A percentile compares a stretch with the other conserved stretches of the same genome.
These are phyloP conservation scores for Cyprinus carpio DNA, from an alignment of 2,113 vertebrate species.

Conservation along the genomic window DNA sequence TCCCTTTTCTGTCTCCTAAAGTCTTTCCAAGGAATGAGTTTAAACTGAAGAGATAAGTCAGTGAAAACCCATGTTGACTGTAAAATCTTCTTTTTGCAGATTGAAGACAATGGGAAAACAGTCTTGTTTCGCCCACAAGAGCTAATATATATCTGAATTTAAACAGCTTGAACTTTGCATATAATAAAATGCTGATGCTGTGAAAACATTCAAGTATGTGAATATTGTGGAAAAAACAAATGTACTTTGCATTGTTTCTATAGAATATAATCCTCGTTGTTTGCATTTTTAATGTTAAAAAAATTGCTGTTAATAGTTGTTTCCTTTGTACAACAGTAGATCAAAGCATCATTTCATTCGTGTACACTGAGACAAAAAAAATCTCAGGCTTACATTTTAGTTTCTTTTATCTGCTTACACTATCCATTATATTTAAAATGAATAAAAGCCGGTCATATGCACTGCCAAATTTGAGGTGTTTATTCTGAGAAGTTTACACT, in stretches of 20 bases:
- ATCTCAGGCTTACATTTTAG: background rate
- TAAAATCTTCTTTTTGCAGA: constrained; percentile 30
- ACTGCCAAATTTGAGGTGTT: background rate
- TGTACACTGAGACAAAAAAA: background rate
- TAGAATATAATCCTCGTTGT: background rate
- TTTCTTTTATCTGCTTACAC: background rate
- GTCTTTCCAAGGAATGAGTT: background rate
- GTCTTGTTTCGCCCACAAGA: background rate
- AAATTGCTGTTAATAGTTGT: background rate
- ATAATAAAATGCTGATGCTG: background rate
- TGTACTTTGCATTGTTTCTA: background rate
- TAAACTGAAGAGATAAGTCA: background rate
- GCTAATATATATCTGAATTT: background rate
- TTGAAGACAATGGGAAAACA: constrained; percentile 15
- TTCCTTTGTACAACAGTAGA: background rate
- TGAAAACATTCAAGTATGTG: background rate
- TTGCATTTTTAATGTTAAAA: background rate
- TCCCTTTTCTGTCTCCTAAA: background rate
- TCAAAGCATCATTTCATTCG: background rate
- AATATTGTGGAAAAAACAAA: background rate
- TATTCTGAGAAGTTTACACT: background rate
- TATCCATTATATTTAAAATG: background rate
- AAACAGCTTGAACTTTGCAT: background rate
- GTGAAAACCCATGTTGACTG: constrained; percentile 51
- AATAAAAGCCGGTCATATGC: background rate